These are phyloP conservation scores for Coracias cyanogaster DNA, from an alignment of 2,797 vertebrate genomes.

Conservation along the genomic window DNA sequence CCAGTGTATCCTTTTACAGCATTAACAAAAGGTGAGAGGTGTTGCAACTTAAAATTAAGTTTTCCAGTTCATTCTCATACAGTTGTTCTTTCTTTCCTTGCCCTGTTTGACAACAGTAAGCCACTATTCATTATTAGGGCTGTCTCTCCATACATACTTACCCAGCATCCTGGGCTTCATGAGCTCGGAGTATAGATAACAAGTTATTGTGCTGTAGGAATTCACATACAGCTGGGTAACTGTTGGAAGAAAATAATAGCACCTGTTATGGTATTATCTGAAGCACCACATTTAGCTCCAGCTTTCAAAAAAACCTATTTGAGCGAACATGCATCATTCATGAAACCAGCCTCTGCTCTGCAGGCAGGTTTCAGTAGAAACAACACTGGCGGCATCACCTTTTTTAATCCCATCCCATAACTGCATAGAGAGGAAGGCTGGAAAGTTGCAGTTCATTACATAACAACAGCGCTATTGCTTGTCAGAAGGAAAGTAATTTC, in stretches of 20 bases:
- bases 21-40: not conserved
- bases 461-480: not conserved
- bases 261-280: conserved; percentile 39
- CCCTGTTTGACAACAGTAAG: not conserved
- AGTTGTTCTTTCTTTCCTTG: not conserved
- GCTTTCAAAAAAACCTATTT: not conserved
- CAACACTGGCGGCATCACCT: not conserved
- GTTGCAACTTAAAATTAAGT: not conserved
- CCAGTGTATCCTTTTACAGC: not conserved
- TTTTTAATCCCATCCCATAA: not conserved
- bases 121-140: not conserved
- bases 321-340: not conserved
- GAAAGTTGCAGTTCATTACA: not conserved
- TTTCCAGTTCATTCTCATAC: not conserved
- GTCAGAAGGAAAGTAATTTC: not conserved
- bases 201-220: conserved; percentile 99
- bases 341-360: not conserved
- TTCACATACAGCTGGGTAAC: conserved; percentile 97
- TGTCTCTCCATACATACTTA: conserved; percentile 74
- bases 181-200: conserved; percentile 97
- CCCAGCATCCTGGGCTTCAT: conserved; percentile 98
- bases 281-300: not conserved
- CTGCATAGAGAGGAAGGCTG: not conserved
- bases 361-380: not conserved
- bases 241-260: conserved; percentile 71